Conservation (phyloP, 2,113 vertebrate species). For the Leptobrachium leishanense region DNA sequence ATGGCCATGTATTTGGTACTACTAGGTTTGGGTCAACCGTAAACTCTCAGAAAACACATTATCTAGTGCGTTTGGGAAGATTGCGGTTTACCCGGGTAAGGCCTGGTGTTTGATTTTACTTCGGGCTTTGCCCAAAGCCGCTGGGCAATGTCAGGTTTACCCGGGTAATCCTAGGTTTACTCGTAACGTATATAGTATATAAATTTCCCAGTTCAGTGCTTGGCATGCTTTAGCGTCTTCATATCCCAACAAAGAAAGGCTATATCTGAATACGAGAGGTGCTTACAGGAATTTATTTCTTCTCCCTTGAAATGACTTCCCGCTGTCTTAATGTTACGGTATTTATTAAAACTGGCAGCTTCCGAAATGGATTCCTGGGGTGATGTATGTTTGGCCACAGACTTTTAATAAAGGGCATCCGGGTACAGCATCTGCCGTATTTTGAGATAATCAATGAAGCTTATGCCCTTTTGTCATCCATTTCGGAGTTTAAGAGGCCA, state of each 20-base stretch:
- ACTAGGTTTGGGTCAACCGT: no score
- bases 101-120: no score
- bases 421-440: neutral
- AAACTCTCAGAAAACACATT: no score
- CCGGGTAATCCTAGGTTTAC: no score
- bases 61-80: no score
- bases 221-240: neutral
- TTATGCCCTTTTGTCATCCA: neutral
- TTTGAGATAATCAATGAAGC: conserved; percentile 15
- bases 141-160: no score
- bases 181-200: no score
- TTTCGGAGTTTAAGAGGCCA: neutral
- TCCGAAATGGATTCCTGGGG: neutral
- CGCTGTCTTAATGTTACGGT: neutral
- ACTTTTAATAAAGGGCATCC: conserved; percentile 3
- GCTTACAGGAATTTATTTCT: neutral
- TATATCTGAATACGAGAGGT: neutral
- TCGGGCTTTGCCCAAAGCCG: no score
- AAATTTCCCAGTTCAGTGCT: no score
- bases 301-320: neutral
- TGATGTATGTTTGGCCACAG: neutral
- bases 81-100: no score
- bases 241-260: conserved; percentile 10
- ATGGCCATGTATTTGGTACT: no score
- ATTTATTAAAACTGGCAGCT: conserved; percentile 16